Evolutionary conservation across 2,113 vertebrate species (phyloP).

Genomic region (Ophiodon elongatus): DNA sequence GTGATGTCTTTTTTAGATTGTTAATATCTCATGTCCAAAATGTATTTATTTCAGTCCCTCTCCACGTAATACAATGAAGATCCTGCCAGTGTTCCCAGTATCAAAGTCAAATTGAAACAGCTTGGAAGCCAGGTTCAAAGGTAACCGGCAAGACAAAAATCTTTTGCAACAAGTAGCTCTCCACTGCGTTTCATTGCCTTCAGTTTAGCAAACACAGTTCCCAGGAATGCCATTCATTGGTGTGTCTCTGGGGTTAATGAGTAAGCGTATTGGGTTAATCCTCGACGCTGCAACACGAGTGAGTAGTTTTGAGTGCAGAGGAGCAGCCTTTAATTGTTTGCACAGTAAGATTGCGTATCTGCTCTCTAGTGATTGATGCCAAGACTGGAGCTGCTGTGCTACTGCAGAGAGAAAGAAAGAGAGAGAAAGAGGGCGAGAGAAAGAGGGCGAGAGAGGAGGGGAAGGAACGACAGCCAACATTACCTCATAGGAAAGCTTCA

Average conservation of each 20-base stretch:
- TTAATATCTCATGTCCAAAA: background rate
- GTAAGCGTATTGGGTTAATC: slow-evolving; percentile 78
- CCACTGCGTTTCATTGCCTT: slow-evolving; percentile 44
- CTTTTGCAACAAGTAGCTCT: slow-evolving; percentile 43
- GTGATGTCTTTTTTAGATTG: background rate
- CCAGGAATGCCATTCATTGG: slow-evolving; percentile 69
- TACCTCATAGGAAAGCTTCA: slow-evolving; percentile 49
- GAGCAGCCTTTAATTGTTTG: slow-evolving; percentile 83
- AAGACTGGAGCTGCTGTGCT: slow-evolving; percentile 56
- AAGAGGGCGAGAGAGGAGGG: background rate
- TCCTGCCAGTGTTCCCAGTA: background rate
- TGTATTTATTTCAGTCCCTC: background rate
- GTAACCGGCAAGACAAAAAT: slow-evolving; percentile 9
- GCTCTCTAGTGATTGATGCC: slow-evolving; percentile 72
- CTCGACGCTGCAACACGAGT: slow-evolving; percentile 66
- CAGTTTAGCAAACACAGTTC: slow-evolving; percentile 49
- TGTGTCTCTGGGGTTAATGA: slow-evolving; percentile 73
- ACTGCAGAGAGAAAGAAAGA: slow-evolving; percentile 40
- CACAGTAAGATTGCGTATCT: slow-evolving; percentile 80
- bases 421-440: background rate
- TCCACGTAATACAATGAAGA: background rate
- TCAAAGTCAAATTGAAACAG: slow-evolving; percentile 30
- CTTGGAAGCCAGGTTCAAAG: slow-evolving; percentile 54
- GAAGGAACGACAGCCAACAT: slow-evolving; percentile 39
- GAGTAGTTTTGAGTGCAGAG: slow-evolving; percentile 75